phyloP scores from a whole-genome alignment of 1,140 invertebrate species.

The Drosophila mayri region DNA sequence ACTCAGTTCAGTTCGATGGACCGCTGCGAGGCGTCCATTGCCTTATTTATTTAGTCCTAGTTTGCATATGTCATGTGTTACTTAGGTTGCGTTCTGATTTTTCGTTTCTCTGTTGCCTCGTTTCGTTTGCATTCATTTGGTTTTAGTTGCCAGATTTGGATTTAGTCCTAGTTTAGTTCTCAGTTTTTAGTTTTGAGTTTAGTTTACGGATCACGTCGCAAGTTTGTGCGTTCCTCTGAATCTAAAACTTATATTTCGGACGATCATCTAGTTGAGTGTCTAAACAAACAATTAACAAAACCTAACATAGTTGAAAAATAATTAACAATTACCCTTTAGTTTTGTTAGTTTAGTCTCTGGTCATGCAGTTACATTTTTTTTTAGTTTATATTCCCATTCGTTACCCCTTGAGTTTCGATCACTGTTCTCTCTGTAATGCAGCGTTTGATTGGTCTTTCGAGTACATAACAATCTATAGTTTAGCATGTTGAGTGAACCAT shows the following conservation, averaged over 20 bases:
- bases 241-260: constrained; percentile 54
- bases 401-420: constrained; percentile 24
- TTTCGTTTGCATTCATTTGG: constrained; percentile 41
- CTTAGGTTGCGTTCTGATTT: constrained; percentile 25
- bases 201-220: constrained; percentile 49
- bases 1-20: constrained; percentile 42
- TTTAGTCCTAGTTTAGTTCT: constrained; percentile 17
- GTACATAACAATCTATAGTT: constrained; percentile 60
- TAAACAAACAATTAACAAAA: constrained; percentile 53
- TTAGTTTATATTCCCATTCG: constrained; percentile 26
- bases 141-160: constrained; percentile 23
- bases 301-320: constrained; percentile 25
- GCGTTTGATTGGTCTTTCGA: constrained; percentile 75
- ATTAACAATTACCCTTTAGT: constrained; percentile 31
- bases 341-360: constrained; percentile 79
- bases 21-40: constrained; percentile 43
- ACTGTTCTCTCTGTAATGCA: constrained; percentile 66
- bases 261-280: constrained; percentile 64
- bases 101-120: constrained; percentile 11
- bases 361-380: constrained; percentile 57
- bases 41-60: constrained; percentile 65
- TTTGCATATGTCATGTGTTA: constrained; percentile 69
- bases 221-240: constrained; percentile 58
- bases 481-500: constrained; percentile 74
- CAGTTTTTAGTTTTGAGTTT: constrained; percentile 34